phyloP scores from a whole-genome alignment of 2,888 invertebrate species.

The Bursaphelenchus okinawaensis region DNA sequence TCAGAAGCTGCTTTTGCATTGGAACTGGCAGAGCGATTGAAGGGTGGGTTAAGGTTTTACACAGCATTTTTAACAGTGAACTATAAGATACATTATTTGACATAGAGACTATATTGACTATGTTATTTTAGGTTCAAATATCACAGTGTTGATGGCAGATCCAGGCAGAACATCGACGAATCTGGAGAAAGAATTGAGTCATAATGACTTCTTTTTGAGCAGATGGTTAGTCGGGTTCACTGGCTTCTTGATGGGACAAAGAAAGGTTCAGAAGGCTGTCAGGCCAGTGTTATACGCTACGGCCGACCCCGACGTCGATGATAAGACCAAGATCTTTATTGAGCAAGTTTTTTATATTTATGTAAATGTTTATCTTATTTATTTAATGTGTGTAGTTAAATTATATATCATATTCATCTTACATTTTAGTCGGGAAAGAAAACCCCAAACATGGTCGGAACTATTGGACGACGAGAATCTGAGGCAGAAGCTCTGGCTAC shows the following conservation, averaged over 20 bases:
- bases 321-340: slow-evolving; percentile 27
- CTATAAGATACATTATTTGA: not conserved
- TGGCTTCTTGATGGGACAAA: slow-evolving; percentile 51
- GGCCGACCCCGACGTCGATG: slow-evolving; percentile 39
- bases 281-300: slow-evolving; percentile 49
- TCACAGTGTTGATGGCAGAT: slow-evolving; percentile 48
- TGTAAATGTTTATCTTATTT: not conserved
- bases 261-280: slow-evolving; percentile 44
- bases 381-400: slow-evolving; percentile 1
- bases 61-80: not conserved
- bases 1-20: slow-evolving; percentile 50
- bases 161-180: slow-evolving; percentile 51
- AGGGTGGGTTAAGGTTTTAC: slow-evolving; percentile 25
- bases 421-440: slow-evolving; percentile 44
- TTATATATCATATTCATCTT: not conserved
- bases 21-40: slow-evolving; percentile 47
- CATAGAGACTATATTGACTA: not conserved
- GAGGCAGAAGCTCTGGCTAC: slow-evolving; percentile 44
- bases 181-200: slow-evolving; percentile 39
- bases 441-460: slow-evolving; percentile 40
- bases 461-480: slow-evolving; percentile 33
- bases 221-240: slow-evolving; percentile 46
- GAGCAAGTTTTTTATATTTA: slow-evolving; percentile 33
- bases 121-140: slow-evolving; percentile 34
- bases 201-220: slow-evolving; percentile 48